Base-by-base conservation (phyloP, 2,888 invertebrate species). In the Microplitis manilae region DNA sequence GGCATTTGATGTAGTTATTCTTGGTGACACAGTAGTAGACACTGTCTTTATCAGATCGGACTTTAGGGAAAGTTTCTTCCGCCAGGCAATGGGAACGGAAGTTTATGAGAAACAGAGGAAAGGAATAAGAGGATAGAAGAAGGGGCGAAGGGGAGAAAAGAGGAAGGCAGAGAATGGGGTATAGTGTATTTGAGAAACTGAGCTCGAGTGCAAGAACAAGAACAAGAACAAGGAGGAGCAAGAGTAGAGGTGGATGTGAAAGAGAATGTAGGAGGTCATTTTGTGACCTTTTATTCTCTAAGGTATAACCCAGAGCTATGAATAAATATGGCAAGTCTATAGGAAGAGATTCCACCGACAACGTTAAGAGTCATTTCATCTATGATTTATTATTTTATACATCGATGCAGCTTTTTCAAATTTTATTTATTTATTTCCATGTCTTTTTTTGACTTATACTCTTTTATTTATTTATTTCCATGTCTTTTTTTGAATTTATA, bases 41-140 rank as follows among this genome's bases (percentile, higher is more conserved):
- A 50, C 50, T 50, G 13, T 50, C 50, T 50, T 50, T 50, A 50
- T 50, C 50, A 50, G 85, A 85, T 87, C 85, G 84, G 81, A 84
- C 84, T 83, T 75, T 69, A 77, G 76, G 75, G 79, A 50, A 50
- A 50, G 50, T 50, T 50, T 50, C 9, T 50, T 50, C 77, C 80
- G 68, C 62, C 73, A 64, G n/a, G 73, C 30, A 59, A 41, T 15
- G 64, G 39, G 20, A 40, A 40, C 72, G 77, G 80, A 38, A 15
- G 17, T 60, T 68, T 61, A 13, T 20, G 40, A 68, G n/a, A 9
- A 60, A 70, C 15, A 76, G 9, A 15, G 41, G 39, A 59, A 50
- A 60, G 50, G 50, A 30, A 20, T 60, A 60, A 67, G 68, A 68
- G 38, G 5, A 30, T 30, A 30, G 30, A 30, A 20, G 50, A 50